A percentile compares a stretch with the other conserved stretches of the same genome.
phyloP scores from a whole-genome alignment of 2,113 vertebrate species.

The Perognathus longimembris region DNA sequence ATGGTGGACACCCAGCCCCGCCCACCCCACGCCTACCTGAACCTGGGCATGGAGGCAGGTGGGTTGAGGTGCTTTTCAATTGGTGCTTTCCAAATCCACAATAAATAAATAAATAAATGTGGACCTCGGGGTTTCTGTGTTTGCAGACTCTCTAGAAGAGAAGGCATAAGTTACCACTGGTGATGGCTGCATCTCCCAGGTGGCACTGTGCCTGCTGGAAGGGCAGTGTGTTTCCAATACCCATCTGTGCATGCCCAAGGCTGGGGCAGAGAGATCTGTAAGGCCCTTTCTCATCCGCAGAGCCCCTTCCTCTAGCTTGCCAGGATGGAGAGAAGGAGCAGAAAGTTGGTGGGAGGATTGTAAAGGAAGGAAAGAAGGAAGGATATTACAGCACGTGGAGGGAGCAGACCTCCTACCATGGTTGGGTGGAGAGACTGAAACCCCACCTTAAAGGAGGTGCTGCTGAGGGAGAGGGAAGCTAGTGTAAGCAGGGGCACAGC shows the following conservation, averaged over 20 bases:
- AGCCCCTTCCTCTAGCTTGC: not conserved
- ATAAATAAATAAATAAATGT: not conserved
- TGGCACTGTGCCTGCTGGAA: not conserved
- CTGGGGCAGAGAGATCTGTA: not conserved
- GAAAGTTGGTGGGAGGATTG: no score
- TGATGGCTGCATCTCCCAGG: not conserved
- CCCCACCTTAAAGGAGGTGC: not conserved
- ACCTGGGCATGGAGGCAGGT: not conserved
- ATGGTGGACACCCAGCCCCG: not conserved
- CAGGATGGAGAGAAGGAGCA: not conserved
- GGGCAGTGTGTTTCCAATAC: not conserved
- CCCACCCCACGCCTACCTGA: not conserved
- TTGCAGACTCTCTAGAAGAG: not conserved
- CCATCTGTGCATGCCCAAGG: not conserved
- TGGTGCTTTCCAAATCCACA: not conserved
- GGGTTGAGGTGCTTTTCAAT: not conserved
- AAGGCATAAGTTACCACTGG: not conserved
- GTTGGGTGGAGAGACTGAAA: no score
- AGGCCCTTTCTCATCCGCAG: not conserved
- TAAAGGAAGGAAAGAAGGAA: no score
- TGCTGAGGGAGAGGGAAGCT: not conserved
- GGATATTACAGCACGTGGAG: accelerated
- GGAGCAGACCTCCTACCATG: not conserved
- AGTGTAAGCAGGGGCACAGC: not conserved
- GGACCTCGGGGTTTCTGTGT: not conserved